Evolutionary conservation across 2,797 vertebrate species (phyloP).

Genomic region (Borostomias antarcticus): DNA sequence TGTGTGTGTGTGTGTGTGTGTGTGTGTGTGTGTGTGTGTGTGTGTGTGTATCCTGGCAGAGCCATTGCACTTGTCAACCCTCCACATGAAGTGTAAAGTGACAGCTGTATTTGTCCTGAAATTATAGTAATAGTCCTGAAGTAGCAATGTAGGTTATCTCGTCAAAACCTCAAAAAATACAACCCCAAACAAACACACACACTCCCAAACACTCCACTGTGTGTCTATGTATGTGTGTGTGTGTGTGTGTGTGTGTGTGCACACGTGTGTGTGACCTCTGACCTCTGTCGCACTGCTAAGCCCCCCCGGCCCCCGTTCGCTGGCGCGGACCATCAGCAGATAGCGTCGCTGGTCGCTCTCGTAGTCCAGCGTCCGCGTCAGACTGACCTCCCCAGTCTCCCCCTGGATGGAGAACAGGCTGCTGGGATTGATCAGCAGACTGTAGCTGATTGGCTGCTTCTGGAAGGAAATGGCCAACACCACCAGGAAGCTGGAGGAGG

Average conservation of each 20-base stretch:
- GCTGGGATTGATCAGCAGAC: conserved; percentile 85
- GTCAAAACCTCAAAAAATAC: too few relatives aligned
- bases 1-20: conserved; percentile 41
- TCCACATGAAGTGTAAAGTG: conserved; percentile 74
- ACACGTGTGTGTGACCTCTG: not conserved
- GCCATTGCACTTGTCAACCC: conserved; percentile 56
- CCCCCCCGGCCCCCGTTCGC: conserved; percentile 58
- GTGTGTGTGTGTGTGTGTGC: not conserved
- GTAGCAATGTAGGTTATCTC: conserved; percentile 68
- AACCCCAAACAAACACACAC: too few relatives aligned
- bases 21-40: conserved; percentile 44
- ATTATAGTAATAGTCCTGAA: conserved; percentile 77
- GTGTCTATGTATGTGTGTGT: not conserved
- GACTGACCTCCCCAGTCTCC: conserved; percentile 81
- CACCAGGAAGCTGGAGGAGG: conserved; percentile 78
- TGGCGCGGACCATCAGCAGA: conserved; percentile 83
- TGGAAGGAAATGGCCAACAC: conserved; percentile 85
- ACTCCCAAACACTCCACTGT: conserved; percentile 4
- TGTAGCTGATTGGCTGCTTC: conserved; percentile 84
- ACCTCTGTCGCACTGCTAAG: conserved; percentile 16
- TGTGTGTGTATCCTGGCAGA: not conserved
- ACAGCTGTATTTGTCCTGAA: too few relatives aligned
- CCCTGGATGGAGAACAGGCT: conserved; percentile 82
- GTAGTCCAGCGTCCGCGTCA: conserved; percentile 83
- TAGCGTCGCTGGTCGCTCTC: conserved; percentile 84